Conservation (phyloP, 2,888 invertebrate genomes). For the Phytoseiulus persimilis region DNA sequence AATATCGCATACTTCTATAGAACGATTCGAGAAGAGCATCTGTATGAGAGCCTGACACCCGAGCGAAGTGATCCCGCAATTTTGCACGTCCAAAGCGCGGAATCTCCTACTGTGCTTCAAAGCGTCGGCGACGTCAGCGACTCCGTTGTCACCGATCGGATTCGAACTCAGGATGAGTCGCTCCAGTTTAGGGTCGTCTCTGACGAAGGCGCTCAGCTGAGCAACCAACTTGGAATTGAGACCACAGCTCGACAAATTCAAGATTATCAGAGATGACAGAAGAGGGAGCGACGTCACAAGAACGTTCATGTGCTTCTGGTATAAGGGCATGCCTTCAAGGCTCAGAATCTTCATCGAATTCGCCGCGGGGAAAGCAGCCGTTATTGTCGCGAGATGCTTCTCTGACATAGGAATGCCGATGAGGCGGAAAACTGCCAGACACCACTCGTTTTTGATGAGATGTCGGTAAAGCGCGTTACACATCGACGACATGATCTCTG, state of each 20-base stretch:
- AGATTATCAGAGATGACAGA: not conserved
- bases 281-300: not conserved
- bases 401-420: slow-evolving; percentile 9
- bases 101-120: not conserved
- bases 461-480: slow-evolving; percentile 29
- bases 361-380: not conserved
- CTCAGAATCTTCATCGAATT: slow-evolving; percentile 18
- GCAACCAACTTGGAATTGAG: not conserved
- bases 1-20: slow-evolving; percentile 10
- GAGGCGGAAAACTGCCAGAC: slow-evolving; percentile 7
- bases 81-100: slow-evolving; percentile 8
- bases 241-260: slow-evolving; percentile 11
- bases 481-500: slow-evolving; percentile 22
- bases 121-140: not conserved
- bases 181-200: not conserved
- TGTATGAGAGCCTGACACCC: not conserved
- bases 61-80: not conserved
- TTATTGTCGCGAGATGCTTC: not conserved
- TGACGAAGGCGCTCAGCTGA: not conserved
- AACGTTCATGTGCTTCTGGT: slow-evolving; percentile 6
- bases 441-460: slow-evolving; percentile 8
- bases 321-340: not conserved
- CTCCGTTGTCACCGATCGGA: slow-evolving; percentile 19
- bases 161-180: slow-evolving; percentile 13
- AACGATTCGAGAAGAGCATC: not conserved